Percentiles rank a stretch among this genome's conserved stretches.
phyloP scores from a whole-genome alignment of 2,797 vertebrate genomes.

The Micromesistius poutassou region DNA sequence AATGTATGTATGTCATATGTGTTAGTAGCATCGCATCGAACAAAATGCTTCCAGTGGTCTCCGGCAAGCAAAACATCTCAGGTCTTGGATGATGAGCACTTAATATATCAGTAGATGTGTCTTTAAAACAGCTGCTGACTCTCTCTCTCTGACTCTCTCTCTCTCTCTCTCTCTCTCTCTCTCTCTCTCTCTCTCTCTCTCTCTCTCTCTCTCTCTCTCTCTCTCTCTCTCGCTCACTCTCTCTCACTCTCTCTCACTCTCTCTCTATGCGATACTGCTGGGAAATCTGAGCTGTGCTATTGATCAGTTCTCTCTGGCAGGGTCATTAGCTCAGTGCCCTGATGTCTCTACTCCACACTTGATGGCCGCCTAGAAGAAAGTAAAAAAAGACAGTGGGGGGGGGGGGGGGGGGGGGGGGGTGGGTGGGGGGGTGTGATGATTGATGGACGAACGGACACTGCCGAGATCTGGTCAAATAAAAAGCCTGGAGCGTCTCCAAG shows the following conservation, averaged over 20 bases:
- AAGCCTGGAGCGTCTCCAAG: background rate
- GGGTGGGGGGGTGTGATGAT: constrained; percentile 40
- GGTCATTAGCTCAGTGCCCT: constrained; percentile 66
- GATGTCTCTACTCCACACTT: constrained; percentile 65
- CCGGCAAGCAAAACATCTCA: background rate
- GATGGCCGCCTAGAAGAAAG: constrained; percentile 40
- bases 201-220: too few relatives aligned
- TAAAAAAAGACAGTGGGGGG: constrained; percentile 36
- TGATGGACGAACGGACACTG: constrained; percentile 34
- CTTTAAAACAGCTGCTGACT: constrained; percentile 63
- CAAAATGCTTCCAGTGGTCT: too few relatives aligned
- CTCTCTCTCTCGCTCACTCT: too few relatives aligned
- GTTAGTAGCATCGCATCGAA: too few relatives aligned
- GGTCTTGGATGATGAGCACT: constrained; percentile 39
- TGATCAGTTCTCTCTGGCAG: constrained; percentile 64
- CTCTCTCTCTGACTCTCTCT: background rate
- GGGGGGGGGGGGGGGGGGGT: constrained; percentile 43
- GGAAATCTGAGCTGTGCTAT: constrained; percentile 73
- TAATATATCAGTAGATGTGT: constrained; percentile 39
- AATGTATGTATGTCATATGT: too few relatives aligned
- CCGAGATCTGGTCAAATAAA: constrained; percentile 38
- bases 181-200: background rate
- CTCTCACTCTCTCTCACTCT: background rate
- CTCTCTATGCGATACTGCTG: constrained; percentile 40
- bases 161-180: background rate